A percentile compares a stretch with the other conserved stretches of the same genome.
These are phyloP conservation scores for Hemaris fuciformis DNA, from an alignment of 2,888 invertebrate species.

Conservation along the genomic window DNA sequence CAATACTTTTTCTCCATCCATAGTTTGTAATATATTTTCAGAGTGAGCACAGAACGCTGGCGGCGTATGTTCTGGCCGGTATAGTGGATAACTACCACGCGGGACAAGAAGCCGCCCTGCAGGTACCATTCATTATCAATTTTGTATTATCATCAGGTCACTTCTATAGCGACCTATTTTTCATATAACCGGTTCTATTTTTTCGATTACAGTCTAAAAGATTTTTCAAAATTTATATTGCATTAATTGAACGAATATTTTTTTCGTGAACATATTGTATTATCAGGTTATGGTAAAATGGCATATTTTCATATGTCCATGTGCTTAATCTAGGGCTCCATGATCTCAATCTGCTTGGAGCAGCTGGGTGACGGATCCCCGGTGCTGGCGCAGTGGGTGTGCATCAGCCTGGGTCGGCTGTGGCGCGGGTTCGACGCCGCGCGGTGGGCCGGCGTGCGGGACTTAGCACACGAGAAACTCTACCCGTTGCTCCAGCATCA, in stretches of 20 bases:
- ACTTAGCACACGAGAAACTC: constrained; percentile 97
- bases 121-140: constrained; percentile 37
- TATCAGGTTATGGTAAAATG: too few species aligned
- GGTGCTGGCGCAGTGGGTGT: constrained; percentile 92
- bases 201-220: too few species aligned
- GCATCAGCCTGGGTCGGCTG: constrained; percentile 93
- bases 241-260: too few species aligned
- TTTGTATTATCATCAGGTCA: too few species aligned
- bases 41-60: constrained; percentile 93
- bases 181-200: too few species aligned
- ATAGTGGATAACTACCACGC: constrained; percentile 94
- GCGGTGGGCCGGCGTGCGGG: constrained; percentile 97
- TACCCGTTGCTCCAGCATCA: constrained; percentile 89
- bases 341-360: constrained; percentile 95
- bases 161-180: too few species aligned
- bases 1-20: not conserved
- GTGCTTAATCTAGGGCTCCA: constrained; percentile 84
- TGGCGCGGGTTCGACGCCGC: constrained; percentile 92
- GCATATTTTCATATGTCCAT: not conserved
- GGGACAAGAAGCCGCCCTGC: constrained; percentile 94
- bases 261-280: too few species aligned
- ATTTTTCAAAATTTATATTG: too few species aligned
- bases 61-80: constrained; percentile 96
- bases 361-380: constrained; percentile 86
- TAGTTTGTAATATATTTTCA: constrained; percentile 42